Percentiles rank a stretch among this genome's conserved stretches.
Conservation (phyloP, 2,113 vertebrate species). For the Boulengeromyrus knoepffleri region DNA sequence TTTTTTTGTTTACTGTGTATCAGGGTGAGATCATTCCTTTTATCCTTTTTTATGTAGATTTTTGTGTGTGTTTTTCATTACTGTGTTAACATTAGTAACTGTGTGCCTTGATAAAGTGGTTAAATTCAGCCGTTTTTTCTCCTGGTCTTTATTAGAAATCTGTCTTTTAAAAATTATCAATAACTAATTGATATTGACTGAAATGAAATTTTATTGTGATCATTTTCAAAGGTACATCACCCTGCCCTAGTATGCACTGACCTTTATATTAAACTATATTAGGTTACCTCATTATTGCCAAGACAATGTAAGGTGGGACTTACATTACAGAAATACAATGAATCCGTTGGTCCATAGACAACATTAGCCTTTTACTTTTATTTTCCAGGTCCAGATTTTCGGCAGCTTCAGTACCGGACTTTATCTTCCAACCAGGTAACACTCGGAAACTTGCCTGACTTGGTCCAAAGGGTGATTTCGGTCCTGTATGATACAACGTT, state of each 20-base stretch:
- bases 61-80: background rate
- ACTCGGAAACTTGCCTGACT: background rate
- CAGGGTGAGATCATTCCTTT: background rate
- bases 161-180: background rate
- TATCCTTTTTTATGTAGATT: background rate
- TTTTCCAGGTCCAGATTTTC: conserved; percentile 87
- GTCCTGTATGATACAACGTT: background rate
- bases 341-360: background rate
- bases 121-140: background rate
- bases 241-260: background rate
- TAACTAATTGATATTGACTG: background rate
- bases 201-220: background rate
- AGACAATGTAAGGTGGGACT: background rate
- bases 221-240: background rate
- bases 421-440: conserved; percentile 95
- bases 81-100: background rate
- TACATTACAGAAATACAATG: background rate
- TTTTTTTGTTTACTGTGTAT: background rate
- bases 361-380: background rate
- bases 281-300: background rate
- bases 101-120: background rate
- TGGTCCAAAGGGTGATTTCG: background rate
- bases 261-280: background rate
- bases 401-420: conserved; percentile 97
- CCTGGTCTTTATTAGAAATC: background rate